Conservation (phyloP, 2,113 vertebrate species). For the Seriola aureovittata region DNA sequence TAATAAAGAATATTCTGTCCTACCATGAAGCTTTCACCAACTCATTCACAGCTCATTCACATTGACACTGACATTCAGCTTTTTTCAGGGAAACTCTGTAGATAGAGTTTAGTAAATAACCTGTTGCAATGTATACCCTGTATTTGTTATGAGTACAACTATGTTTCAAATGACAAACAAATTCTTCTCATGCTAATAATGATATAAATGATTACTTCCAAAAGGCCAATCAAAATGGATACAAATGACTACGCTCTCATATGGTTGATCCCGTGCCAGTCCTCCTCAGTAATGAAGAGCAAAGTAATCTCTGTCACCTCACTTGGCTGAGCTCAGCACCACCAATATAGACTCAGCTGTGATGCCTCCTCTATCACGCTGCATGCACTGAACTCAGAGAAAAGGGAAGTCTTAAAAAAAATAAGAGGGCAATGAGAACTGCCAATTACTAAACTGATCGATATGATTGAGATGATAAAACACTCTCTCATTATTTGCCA, state of each 20-base stretch:
- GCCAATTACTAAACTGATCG: constrained; percentile 13
- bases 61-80: not conserved
- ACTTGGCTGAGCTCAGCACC: constrained; percentile 69
- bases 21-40: not conserved
- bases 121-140: not conserved
- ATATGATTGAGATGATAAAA: constrained; percentile 29
- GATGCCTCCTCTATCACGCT: constrained; percentile 41
- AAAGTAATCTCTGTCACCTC: constrained; percentile 69
- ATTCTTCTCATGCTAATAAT: constrained; percentile 24
- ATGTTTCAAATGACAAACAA: not conserved
- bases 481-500: not conserved
- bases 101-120: not conserved
- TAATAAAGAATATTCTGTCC: not conserved
- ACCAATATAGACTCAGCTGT: constrained; percentile 76
- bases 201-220: constrained; percentile 11
- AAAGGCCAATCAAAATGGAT: constrained; percentile 41
- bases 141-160: not conserved
- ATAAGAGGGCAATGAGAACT: constrained; percentile 19
- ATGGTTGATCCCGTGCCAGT: constrained; percentile 41
- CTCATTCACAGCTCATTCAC: not conserved
- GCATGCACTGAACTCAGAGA: constrained; percentile 14
- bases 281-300: constrained; percentile 49
- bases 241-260: constrained; percentile 13
- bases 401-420: constrained; percentile 31
- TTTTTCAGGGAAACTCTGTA: not conserved